Base-by-base conservation (phyloP, 2,888 invertebrate genomes). In the Polylopha cassiicola region DNA sequence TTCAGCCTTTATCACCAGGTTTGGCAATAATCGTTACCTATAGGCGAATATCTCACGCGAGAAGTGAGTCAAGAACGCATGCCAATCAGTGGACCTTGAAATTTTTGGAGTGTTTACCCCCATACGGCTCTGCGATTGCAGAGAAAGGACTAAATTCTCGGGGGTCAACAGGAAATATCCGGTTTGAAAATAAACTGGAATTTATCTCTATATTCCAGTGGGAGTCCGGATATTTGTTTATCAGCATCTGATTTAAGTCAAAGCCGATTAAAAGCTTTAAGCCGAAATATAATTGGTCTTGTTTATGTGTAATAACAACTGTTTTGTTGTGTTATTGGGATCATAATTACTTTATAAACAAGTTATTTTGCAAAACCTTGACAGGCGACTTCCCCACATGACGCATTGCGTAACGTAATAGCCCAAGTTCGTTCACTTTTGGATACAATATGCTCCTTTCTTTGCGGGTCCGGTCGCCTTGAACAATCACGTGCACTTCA, bases 381-480 rank as follows among this genome's bases (percentile, higher is more conserved):
- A 41, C 36, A 30, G 26, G 14, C 10, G 21, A 4, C 20, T 9
- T 3, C 8, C 15, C 3, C 11, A 10, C 32, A 11, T 15, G 27
- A 18, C 15, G 13, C 21, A 15, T 41, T 41, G 30, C 41, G 30
- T 30, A 21, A 34, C 13, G 15, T 16, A 28, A 29, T 28, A 39
- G 39, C 22, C 8, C 41, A 21, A 30, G 36, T 36, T 36, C 24
- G 30, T 41, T 29, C 29, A 41, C 34, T 34, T n/a, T n/a, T 10
- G 29, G 23, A 9, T 23, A 22, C 15, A n/a, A n/a, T n/a, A 16
- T 29, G 20, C 15, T 29, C 16, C 36, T 36, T 41, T 36, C 36
- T 41, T 41, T 16, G 23, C 14, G 13, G 34, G 13, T 14, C 29
- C 11, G 15, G 7, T 41, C 11, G 16, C 41, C 41, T 41, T 41